A percentile compares a stretch with the other conserved stretches of the same genome.
phyloP scores from a whole-genome alignment of 2,888 invertebrate genomes.

The Caenorhabditis sp. region DNA sequence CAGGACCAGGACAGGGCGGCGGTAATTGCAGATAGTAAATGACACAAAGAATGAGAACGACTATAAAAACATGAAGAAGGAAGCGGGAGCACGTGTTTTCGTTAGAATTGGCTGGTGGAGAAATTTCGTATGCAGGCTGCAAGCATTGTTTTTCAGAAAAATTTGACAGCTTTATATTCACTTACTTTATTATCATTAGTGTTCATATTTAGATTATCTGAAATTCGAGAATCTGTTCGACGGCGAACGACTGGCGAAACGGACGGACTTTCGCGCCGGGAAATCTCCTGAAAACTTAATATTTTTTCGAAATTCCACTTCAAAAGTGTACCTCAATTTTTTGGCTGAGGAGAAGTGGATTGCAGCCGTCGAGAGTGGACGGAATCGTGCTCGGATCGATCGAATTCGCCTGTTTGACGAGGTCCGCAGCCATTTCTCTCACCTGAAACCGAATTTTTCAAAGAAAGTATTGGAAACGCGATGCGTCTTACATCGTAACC shows the following conservation, averaged over 20 bases:
- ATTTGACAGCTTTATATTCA: too few species aligned
- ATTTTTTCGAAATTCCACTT: constrained; percentile 7
- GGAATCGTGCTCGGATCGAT: constrained; percentile 23
- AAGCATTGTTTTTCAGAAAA: too few species aligned
- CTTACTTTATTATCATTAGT: too few species aligned
- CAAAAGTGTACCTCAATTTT: too few species aligned
- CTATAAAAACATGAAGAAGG: neutral
- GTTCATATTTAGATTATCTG: too few species aligned
- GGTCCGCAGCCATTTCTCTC: neutral
- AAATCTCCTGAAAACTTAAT: too few species aligned
- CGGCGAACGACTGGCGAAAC: too few species aligned
- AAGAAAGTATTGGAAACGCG: neutral
- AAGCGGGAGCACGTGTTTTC: too few species aligned
- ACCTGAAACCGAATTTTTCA: constrained; percentile 17
- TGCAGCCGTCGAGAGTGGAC: too few species aligned
- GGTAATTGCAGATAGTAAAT: constrained; percentile 20
- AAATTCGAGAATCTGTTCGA: too few species aligned
- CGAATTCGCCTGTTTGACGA: constrained; percentile 3
- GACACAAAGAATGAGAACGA: neutral
- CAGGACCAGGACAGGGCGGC: constrained; percentile 15
- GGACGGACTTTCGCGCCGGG: neutral
- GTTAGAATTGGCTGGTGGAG: neutral
- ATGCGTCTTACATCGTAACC: constrained; percentile 27
- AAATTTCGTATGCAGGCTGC: too few species aligned
- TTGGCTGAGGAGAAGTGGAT: neutral